A percentile compares a stretch with the other conserved stretches of the same genome.
Evolutionary conservation across 2,888 invertebrate species (phyloP).

Genomic region (Hipparchia sbordonii): DNA sequence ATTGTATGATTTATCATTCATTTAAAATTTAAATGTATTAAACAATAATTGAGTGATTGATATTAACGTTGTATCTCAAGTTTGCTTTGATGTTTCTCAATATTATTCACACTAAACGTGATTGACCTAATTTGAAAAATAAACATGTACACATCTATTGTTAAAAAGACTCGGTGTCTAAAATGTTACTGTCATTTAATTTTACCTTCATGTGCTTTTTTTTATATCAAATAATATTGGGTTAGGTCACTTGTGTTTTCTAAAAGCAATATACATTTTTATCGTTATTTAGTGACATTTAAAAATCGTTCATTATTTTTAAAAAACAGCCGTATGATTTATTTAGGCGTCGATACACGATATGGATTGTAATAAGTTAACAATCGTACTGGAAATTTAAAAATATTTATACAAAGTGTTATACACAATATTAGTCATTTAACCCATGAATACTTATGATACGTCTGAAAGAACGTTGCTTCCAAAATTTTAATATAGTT

Average conservation of each 20-base stretch:
- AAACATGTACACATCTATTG: not conserved
- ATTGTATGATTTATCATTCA: too few species aligned
- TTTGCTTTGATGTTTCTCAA: not conserved
- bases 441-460: conserved; percentile 73
- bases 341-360: conserved; percentile 19
- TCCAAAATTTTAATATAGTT: conserved; percentile 67
- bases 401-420: conserved; percentile 77
- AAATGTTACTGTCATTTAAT: not conserved
- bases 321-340: not conserved
- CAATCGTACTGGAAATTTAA: conserved; percentile 60
- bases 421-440: conserved; percentile 74
- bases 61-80: not conserved
- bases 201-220: not conserved
- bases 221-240: not conserved
- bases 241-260: not conserved
- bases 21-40: too few species aligned
- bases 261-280: not conserved
- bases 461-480: conserved; percentile 74
- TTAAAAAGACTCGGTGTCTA: not conserved
- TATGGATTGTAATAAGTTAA: conserved; percentile 73
- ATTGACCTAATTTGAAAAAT: conserved; percentile 2
- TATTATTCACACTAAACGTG: not conserved
- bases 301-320: not conserved
- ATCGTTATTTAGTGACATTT: not conserved
- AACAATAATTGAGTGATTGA: too few species aligned